phyloP scores from a whole-genome alignment of 2,113 vertebrate genomes.

The Callionymus lyra region DNA sequence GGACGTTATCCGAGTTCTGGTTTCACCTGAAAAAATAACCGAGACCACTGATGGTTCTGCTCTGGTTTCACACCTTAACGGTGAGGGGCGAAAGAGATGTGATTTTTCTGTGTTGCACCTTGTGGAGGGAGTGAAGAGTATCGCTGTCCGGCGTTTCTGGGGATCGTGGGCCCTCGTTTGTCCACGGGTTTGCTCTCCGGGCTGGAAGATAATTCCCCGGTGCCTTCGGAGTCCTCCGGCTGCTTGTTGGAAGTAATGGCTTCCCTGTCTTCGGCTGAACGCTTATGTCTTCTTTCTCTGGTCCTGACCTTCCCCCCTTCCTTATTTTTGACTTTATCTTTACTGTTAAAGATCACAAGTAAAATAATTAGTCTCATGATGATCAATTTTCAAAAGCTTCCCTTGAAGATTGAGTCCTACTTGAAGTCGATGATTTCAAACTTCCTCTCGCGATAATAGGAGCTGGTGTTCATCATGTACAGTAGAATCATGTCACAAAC shows the following conservation, averaged over 20 bases:
- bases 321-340: constrained; percentile 34
- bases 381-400: not conserved
- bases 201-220: not conserved
- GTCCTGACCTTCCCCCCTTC: constrained; percentile 26
- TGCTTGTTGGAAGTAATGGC: constrained; percentile 22
- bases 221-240: constrained; percentile 6
- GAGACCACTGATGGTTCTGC: constrained; percentile 6
- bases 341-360: constrained; percentile 21
- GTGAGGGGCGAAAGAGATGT: constrained; percentile 42
- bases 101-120: constrained; percentile 26
- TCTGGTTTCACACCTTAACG: constrained; percentile 21
- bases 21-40: constrained; percentile 4
- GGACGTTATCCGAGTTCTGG: constrained; percentile 8
- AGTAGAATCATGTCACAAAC: constrained; percentile 87
- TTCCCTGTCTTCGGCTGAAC: constrained; percentile 24
- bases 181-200: constrained; percentile 17
- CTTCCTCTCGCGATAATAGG: constrained; percentile 86
- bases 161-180: constrained; percentile 46
- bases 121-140: constrained; percentile 29
- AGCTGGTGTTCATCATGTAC: constrained; percentile 89
- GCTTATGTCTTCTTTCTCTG: constrained; percentile 39
- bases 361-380: too few relatives aligned
- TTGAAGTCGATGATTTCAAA: constrained; percentile 87
- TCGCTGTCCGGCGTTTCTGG: constrained; percentile 57
- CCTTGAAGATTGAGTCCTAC: constrained; percentile 52